Percentiles rank a stretch among this genome's conserved stretches.
These are phyloP conservation scores for Leucozona laternaria DNA, from an alignment of 2,888 invertebrate genomes.

Conservation along the genomic window DNA sequence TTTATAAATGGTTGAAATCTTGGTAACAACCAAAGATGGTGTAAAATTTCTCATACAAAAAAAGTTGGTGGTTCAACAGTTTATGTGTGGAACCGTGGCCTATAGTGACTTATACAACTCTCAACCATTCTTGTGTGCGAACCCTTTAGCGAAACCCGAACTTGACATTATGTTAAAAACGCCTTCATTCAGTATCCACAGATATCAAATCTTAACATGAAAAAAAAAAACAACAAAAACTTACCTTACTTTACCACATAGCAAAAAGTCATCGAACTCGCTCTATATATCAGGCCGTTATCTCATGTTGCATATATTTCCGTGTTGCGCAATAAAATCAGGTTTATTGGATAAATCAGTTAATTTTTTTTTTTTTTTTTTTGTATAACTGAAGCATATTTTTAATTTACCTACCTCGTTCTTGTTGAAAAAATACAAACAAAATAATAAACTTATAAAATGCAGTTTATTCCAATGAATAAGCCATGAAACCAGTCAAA, in stretches of 20 bases:
- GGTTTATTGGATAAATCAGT: slow-evolving; percentile 70
- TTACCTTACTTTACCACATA: slow-evolving; percentile 43
- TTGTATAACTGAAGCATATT: slow-evolving; percentile 41
- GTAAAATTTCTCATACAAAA: too few relatives aligned
- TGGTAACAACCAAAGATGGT: too few relatives aligned
- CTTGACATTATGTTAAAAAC: slow-evolving; percentile 64
- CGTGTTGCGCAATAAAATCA: slow-evolving; percentile 73
- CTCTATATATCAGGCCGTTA: slow-evolving; percentile 28
- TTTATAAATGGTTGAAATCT: too few relatives aligned
- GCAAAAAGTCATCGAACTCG: slow-evolving; percentile 63
- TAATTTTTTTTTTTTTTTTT: slow-evolving; percentile 36
- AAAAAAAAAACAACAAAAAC: slow-evolving; percentile 24
- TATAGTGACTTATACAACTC: too few relatives aligned
- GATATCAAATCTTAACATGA: neutral
- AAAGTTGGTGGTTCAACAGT: too few relatives aligned
- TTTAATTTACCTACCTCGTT: slow-evolving; percentile 59
- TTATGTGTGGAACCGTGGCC: too few relatives aligned
- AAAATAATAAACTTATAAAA: slow-evolving; percentile 8
- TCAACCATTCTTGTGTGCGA: too few relatives aligned
- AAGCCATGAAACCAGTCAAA: slow-evolving; percentile 60
- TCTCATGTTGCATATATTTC: slow-evolving; percentile 66
- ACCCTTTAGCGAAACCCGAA: slow-evolving; percentile 9
- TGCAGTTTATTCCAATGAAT: slow-evolving; percentile 42
- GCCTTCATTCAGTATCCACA: slow-evolving; percentile 11
- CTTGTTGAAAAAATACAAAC: slow-evolving; percentile 42